Evolutionary conservation across 37 sponge, comb jelly and placozoan genomes (phyloP).

Genomic region (Halichondria panicea): DNA sequence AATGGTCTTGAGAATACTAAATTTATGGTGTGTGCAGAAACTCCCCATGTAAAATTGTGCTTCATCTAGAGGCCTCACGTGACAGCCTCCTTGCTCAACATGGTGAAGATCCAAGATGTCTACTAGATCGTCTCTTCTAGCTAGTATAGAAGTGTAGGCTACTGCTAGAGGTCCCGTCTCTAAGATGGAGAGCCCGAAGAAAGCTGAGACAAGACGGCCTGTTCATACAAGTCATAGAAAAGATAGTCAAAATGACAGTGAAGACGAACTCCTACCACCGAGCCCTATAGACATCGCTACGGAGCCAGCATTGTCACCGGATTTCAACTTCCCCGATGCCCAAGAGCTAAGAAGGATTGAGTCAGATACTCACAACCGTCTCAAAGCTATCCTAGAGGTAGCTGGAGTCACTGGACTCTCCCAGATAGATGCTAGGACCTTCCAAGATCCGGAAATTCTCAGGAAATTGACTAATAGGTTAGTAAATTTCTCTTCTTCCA

Average conservation of each 20-base stretch:
- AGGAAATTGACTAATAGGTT: slow-evolving; percentile 74
- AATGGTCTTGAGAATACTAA: no score
- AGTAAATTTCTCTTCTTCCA: not conserved
- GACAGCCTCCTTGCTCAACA: no score
- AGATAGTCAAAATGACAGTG: slow-evolving; percentile 22
- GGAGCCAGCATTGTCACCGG: slow-evolving; percentile 27
- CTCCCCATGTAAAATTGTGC: no score
- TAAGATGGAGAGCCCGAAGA: slow-evolving; percentile 38
- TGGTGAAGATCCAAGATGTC: no score
- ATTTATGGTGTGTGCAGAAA: no score
- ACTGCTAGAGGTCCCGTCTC: not conserved
- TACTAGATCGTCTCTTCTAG: no score
- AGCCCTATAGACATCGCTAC: slow-evolving; percentile 48
- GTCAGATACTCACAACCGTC: slow-evolving; percentile 64
- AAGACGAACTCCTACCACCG: slow-evolving; percentile 39
- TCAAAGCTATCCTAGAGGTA: slow-evolving; percentile 75
- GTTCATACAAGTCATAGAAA: not conserved
- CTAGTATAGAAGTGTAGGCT: not conserved
- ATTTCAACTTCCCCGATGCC: slow-evolving; percentile 45
- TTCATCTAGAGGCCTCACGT: no score
- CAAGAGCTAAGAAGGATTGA: slow-evolving; percentile 55
- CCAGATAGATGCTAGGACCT: slow-evolving; percentile 67
- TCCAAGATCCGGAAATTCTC: slow-evolving; percentile 85
- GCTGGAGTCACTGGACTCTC: slow-evolving; percentile 72
- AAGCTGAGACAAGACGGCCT: slow-evolving; percentile 20